Evolutionary conservation across 2,113 vertebrate genomes (phyloP).

Genomic region (Parus major): DNA sequence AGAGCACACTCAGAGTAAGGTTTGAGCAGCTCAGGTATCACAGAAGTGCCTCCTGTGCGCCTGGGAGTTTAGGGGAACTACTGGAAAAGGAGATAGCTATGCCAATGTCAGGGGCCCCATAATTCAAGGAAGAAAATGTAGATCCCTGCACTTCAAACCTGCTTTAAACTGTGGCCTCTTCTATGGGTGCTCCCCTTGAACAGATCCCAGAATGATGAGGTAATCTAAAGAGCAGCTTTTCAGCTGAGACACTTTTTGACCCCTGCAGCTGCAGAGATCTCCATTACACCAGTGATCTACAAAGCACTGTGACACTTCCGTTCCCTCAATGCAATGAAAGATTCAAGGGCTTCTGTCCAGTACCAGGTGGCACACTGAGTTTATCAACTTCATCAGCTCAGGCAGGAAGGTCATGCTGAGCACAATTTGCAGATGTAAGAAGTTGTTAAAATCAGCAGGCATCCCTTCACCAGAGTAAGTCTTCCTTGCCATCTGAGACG

Average conservation of each 20-base stretch:
- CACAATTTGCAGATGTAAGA: background rate
- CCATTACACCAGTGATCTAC: background rate
- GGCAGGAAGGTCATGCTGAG: background rate
- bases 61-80: background rate
- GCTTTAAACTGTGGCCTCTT: background rate
- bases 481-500: background rate
- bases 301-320: background rate
- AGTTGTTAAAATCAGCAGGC: background rate
- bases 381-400: background rate
- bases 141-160: background rate
- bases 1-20: background rate
- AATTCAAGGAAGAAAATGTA: background rate
- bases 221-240: background rate
- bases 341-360: background rate
- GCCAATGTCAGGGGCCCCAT: background rate
- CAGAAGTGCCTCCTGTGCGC: background rate
- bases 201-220: background rate
- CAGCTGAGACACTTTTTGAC: background rate
- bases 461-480: background rate
- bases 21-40: background rate
- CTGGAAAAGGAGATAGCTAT: background rate
- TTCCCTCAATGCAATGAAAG: background rate
- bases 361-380: background rate
- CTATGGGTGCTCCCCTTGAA: background rate
- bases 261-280: background rate